Evolutionary conservation across 2,888 invertebrate species (phyloP), one percentile per base, ranked within the genome.

Genomic region (Macroteleia sp.): DNA sequence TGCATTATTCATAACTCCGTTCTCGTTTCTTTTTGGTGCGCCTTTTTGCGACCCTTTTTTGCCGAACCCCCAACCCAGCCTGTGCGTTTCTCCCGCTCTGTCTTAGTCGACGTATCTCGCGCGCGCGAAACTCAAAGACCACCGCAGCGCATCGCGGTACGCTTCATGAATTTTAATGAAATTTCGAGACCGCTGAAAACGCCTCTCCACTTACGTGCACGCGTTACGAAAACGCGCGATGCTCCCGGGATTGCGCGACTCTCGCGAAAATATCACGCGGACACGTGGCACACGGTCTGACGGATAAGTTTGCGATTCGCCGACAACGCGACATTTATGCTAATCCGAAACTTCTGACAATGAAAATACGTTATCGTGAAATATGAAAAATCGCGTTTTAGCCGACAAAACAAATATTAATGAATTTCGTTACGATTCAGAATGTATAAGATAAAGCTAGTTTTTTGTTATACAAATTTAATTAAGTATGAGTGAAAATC

Each of bases 1-100:
- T 88, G 86, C 89, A 90, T 90, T 90, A 91, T 91, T 91, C 91
- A 91, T 91, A 90, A 88, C 86, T 81, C 78, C 56, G 57, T 39
- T 52, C 34, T 30, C 36, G 52, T 19, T 62, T 57, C 52, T 42
- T 50, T 67, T 46, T 32, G 30, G 22, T 39, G 28, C 41, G 34
- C 25, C 54, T 42, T 54, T 56, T 44, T 34, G 25, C 39, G 30
- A 30, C 52, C 42, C 52, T 77, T 71, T 75, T 76, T 61, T 16
- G 62, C 59, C 54, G 56, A 59, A 39, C 50, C 56, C 56, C 57
- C 44, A n/a, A n/a, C n/a, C n/a, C n/a, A n/a, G n/a, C n/a, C n/a
- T n/a, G n/a, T n/a, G n/a, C n/a, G n/a, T n/a, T n/a, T n/a, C 17
- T 61, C 59, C 50, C 57, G 44, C 61, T 36, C 66, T 48, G 54